Percentiles rank a stretch among this genome's conserved stretches.
These are phyloP conservation scores for Camponotus fellah DNA, from an alignment of 2,888 invertebrate genomes.

Conservation along the genomic window DNA sequence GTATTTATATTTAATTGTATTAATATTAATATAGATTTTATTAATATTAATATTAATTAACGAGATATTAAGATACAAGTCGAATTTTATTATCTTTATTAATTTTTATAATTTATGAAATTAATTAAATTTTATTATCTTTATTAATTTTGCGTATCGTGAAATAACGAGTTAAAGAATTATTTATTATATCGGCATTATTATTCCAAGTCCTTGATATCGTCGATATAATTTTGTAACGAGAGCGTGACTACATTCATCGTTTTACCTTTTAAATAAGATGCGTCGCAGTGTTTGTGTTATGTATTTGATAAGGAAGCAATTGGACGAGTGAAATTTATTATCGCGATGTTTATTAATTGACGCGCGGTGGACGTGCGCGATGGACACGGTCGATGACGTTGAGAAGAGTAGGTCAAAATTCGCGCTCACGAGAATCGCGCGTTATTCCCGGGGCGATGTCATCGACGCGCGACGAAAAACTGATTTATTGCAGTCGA, in stretches of 20 bases:
- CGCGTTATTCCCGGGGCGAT: slow-evolving; percentile 11
- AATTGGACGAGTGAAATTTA: background rate
- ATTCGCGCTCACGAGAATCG: slow-evolving; percentile 5
- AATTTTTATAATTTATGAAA: background rate
- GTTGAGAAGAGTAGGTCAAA: slow-evolving; percentile 15
- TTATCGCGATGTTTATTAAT: slow-evolving; percentile 18
- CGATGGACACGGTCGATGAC: slow-evolving; percentile 8
- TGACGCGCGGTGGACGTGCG: slow-evolving; percentile 2
- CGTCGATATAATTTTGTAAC: background rate
- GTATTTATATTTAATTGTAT: background rate
- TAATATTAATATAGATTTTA: too few relatives aligned
- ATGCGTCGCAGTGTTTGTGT: background rate
- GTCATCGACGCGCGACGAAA: slow-evolving; percentile 33
- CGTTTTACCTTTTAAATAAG: background rate
- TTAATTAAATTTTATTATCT: background rate
- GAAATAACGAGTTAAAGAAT: background rate
- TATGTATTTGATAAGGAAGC: slow-evolving; percentile 4
- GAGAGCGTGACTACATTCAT: background rate
- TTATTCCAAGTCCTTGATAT: background rate
- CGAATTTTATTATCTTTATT: background rate
- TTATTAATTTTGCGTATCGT: background rate
- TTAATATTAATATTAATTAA: too few relatives aligned
- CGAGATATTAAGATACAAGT: too few relatives aligned
- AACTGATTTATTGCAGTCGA: slow-evolving; percentile 41
- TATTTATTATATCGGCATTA: background rate